Evolutionary conservation across 2,797 vertebrate species (phyloP).

Genomic region (Tapirus indicus): DNA sequence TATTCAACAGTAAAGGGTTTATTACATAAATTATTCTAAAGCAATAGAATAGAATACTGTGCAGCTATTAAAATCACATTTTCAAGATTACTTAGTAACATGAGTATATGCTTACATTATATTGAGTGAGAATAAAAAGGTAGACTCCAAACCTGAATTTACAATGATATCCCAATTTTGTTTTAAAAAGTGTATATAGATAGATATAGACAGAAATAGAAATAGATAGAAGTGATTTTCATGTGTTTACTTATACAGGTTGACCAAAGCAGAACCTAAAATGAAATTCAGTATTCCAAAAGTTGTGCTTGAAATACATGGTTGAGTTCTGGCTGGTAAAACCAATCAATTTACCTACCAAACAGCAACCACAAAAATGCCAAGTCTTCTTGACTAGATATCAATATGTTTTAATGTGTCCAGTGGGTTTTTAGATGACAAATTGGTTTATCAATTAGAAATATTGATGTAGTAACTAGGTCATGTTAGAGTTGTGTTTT

Average conservation of each 20-base stretch:
- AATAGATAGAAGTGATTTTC: neutral
- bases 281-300: constrained; percentile 19
- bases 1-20: neutral
- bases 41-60: neutral
- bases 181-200: neutral
- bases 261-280: neutral
- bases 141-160: constrained; percentile 8
- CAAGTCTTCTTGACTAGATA: neutral
- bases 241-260: neutral
- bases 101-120: neutral
- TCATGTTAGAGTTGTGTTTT: neutral
- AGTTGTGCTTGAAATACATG: neutral
- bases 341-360: neutral
- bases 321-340: neutral
- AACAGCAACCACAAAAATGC: neutral
- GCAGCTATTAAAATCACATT: constrained; percentile 25
- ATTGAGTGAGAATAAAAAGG: neutral
- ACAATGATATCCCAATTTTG: neutral
- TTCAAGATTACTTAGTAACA: constrained; percentile 22
- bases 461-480: neutral
- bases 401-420: neutral
- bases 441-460: neutral
- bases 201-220: neutral
- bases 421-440: neutral
- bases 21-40: constrained; percentile 6